Evolutionary conservation across 2,888 invertebrate genomes (phyloP).

Genomic region (Cheilosia vernalis): DNA sequence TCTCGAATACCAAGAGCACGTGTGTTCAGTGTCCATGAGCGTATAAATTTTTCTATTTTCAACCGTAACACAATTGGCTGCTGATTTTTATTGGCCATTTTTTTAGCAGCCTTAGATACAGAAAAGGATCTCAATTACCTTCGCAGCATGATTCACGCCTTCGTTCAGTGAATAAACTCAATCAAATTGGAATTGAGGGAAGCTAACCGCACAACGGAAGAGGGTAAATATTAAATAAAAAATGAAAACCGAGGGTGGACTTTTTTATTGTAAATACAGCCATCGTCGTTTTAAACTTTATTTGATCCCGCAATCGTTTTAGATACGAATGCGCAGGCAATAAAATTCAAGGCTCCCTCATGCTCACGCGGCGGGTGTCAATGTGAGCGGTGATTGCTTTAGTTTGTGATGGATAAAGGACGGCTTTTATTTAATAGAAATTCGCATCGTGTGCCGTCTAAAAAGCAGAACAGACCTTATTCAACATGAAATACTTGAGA

Average conservation of each 20-base stretch:
- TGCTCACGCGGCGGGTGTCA: neutral
- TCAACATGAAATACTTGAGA: no score
- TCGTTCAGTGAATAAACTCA: slow-evolving; percentile 27
- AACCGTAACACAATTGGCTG: slow-evolving; percentile 9
- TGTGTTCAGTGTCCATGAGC: slow-evolving; percentile 15
- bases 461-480: no score
- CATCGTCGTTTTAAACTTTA: slow-evolving; percentile 13
- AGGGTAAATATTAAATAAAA: slow-evolving; percentile 33
- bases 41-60: neutral
- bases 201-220: slow-evolving; percentile 3
- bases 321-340: slow-evolving; percentile 20
- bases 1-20: neutral
- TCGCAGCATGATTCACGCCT: slow-evolving; percentile 35
- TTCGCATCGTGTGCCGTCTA: no score
- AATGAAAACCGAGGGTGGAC: slow-evolving; percentile 15
- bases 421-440: no score
- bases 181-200: slow-evolving; percentile 35
- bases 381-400: no score
- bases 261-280: neutral
- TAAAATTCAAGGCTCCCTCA: slow-evolving; percentile 11
- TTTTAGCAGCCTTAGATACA: neutral
- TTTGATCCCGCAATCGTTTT: slow-evolving; percentile 11
- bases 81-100: slow-evolving; percentile 39
- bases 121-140: slow-evolving; percentile 7
- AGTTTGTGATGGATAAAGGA: no score